phyloP scores from a whole-genome alignment of 2,888 invertebrate species.

The Norana najaformis region DNA sequence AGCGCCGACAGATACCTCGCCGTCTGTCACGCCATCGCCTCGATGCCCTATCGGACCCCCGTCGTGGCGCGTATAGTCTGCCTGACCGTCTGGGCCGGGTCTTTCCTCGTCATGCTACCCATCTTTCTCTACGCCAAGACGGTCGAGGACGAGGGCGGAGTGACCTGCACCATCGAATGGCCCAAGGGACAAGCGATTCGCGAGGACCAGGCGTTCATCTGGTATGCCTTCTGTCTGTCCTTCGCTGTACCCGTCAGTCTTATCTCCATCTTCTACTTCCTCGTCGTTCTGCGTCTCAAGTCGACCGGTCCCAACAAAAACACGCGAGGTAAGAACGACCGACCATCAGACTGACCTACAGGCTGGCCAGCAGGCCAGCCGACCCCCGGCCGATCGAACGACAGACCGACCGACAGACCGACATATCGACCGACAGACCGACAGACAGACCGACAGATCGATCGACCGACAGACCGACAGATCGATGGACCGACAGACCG shows the following conservation, averaged over 20 bases:
- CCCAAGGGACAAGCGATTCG: constrained; percentile 54
- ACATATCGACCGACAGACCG: not conserved
- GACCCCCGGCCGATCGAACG: not conserved
- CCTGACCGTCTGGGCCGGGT: constrained; percentile 60
- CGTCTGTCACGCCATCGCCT: constrained; percentile 62
- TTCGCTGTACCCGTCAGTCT: constrained; percentile 58
- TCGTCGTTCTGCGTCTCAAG: constrained; percentile 56
- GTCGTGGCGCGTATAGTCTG: constrained; percentile 58
- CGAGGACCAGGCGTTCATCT: constrained; percentile 55
- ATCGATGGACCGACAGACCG: not conserved
- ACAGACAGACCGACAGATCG: not conserved
- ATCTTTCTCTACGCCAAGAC: constrained; percentile 61
- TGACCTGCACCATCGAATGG: constrained; percentile 55
- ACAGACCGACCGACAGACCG: not conserved
- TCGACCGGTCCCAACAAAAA: constrained; percentile 55
- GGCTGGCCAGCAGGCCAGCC: too few species aligned
- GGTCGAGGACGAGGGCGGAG: constrained; percentile 41
- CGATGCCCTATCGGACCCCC: constrained; percentile 56
- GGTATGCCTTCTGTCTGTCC: constrained; percentile 58
- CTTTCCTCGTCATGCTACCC: constrained; percentile 62
- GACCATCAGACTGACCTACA: not conserved
- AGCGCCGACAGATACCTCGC: constrained; percentile 64
- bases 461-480: too few species aligned
- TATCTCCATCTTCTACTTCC: constrained; percentile 58
- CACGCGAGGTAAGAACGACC: not conserved